Evolutionary conservation across 37 sponge, comb jelly and placozoan species (phyloP).

Genomic region (Axinella damicornis): DNA sequence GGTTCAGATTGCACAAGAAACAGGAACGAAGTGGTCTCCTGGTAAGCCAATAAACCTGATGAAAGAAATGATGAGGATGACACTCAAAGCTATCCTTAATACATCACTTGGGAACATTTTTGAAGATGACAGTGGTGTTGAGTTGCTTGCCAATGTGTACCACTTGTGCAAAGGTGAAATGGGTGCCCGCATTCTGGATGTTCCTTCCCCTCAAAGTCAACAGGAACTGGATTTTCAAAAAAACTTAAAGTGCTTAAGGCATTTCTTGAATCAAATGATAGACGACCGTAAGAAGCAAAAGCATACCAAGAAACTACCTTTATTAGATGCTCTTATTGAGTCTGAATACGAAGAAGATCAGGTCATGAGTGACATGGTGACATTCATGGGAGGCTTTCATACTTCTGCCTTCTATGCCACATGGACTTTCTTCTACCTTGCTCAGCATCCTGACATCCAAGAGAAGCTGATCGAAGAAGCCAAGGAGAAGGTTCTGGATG

Average conservation of each 20-base stretch:
- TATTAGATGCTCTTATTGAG: constrained; percentile 35
- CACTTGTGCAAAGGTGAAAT: constrained; percentile 42
- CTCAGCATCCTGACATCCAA: constrained; percentile 30
- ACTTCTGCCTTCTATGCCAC: constrained; percentile 31
- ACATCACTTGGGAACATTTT: constrained; percentile 59
- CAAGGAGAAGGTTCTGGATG: not conserved
- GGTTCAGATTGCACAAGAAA: constrained; percentile 37
- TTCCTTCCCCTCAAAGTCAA: constrained; percentile 7
- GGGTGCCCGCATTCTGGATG: constrained; percentile 21
- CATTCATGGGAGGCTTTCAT: constrained; percentile 45
- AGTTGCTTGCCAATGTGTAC: constrained; percentile 13
- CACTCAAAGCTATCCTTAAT: constrained; percentile 19
- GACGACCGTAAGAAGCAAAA: not conserved
- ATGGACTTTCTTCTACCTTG: constrained; percentile 39
- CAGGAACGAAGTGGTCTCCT: constrained; percentile 8
- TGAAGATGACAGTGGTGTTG: constrained; percentile 49
- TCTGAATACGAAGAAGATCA: constrained; percentile 20
- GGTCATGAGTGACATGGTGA: constrained; percentile 19
- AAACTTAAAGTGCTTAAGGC: not conserved
- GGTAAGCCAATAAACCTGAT: not conserved
- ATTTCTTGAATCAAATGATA: constrained; percentile 23
- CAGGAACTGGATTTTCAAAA: constrained; percentile 28
- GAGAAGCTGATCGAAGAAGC: constrained; percentile 29
- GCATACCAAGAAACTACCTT: not conserved
- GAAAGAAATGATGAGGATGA: constrained; percentile 32